Evolutionary conservation across 2,797 vertebrate genomes (phyloP).

Genomic region (Darevskia nairensis): DNA sequence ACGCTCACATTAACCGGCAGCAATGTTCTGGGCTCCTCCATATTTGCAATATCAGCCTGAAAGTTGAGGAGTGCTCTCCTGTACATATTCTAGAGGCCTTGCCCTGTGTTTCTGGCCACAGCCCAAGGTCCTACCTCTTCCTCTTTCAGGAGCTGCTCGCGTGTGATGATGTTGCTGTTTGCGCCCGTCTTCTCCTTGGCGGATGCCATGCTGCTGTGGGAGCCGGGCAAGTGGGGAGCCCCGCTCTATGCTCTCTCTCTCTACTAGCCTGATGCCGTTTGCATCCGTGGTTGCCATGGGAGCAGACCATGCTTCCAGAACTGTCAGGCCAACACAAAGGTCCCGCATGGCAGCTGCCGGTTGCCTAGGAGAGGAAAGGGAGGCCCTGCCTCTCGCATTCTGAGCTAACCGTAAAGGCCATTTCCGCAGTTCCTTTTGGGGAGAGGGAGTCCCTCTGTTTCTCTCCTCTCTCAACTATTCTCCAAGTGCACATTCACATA

Average conservation of each 20-base stretch:
- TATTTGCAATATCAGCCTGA: not conserved
- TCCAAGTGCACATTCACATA: not conserved
- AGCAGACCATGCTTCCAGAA: constrained; percentile 9
- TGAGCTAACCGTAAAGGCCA: not conserved
- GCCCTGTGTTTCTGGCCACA: not conserved
- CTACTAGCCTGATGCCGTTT: not conserved
- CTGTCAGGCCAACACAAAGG: not conserved
- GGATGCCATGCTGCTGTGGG: not conserved
- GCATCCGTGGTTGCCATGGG: constrained; percentile 15
- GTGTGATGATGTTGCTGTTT: not conserved
- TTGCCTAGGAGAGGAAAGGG: not conserved
- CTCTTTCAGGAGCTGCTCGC: constrained; percentile 13
- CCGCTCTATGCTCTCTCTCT: no score
- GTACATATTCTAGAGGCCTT: not conserved
- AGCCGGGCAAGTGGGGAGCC: no score
- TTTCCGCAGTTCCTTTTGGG: not conserved
- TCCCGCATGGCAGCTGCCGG: not conserved
- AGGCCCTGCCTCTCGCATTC: no score
- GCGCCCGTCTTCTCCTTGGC: not conserved
- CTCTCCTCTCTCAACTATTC: not conserved
- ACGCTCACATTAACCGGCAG: not conserved
- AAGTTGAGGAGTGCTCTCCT: not conserved
- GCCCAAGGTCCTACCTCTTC: constrained; percentile 20
- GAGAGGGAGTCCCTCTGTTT: not conserved
- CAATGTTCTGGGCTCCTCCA: not conserved